Percentiles rank a stretch among this genome's conserved stretches.
phyloP scores from a whole-genome alignment of 2,797 vertebrate species.

The Chelon labrosus region DNA sequence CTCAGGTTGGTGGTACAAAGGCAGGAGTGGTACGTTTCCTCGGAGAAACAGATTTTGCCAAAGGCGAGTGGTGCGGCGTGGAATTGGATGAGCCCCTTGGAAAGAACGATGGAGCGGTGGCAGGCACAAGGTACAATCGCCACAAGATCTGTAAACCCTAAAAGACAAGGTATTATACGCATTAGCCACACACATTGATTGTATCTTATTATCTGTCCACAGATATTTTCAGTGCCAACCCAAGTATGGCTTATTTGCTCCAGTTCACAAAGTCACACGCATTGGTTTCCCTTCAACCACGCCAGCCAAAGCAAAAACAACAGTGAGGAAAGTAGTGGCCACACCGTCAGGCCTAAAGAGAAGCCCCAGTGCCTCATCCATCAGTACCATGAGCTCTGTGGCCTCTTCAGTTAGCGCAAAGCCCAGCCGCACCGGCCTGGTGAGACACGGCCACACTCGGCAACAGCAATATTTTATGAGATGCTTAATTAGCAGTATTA shows the following conservation, averaged over 20 bases:
- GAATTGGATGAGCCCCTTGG: slow-evolving; percentile 97
- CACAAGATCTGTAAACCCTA: not conserved
- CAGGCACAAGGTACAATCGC: slow-evolving; percentile 92
- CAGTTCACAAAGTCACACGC: slow-evolving; percentile 97
- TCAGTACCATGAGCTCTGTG: slow-evolving; percentile 97
- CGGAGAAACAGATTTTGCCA: slow-evolving; percentile 98
- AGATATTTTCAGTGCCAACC: slow-evolving; percentile 99
- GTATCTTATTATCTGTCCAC: slow-evolving; percentile 34
- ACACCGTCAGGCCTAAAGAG: slow-evolving; percentile 90
- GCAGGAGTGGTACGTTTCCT: slow-evolving; percentile 97
- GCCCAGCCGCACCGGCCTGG: slow-evolving; percentile 97
- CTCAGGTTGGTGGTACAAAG: slow-evolving; percentile 96
- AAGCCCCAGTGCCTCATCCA: slow-evolving; percentile 95
- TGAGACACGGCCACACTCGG: slow-evolving; percentile 77
- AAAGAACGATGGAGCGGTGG: slow-evolving; percentile 98
- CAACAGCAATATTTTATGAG: not conserved
- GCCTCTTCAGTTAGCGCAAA: slow-evolving; percentile 96
- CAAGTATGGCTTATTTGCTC: slow-evolving; percentile 97
- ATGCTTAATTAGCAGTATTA: not conserved
- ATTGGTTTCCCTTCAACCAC: slow-evolving; percentile 99
- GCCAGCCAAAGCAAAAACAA: slow-evolving; percentile 94
- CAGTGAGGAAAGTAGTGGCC: slow-evolving; percentile 87
- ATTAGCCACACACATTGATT: not conserved
- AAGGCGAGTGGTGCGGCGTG: slow-evolving; percentile 99
- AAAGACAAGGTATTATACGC: not conserved